Evolutionary conservation across 2,888 invertebrate species (phyloP), one percentile per base, ranked within the genome.

Genomic region (Eupeodes luniger): DNA sequence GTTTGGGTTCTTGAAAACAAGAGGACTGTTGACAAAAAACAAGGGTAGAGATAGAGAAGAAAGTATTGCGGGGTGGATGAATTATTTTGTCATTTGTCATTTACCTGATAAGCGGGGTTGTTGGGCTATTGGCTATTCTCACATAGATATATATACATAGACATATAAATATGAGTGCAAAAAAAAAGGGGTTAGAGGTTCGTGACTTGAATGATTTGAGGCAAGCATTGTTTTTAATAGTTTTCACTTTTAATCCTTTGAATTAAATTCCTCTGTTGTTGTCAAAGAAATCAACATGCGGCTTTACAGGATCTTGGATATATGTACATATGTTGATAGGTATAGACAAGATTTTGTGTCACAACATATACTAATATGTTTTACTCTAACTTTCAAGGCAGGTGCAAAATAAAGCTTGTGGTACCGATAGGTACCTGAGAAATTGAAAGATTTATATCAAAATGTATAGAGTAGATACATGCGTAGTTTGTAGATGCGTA

Each of bases 1-100:
- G 88, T 88, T 88, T 88, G 81, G 88, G 77, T 84, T 81, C 59
- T 78, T 66, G 75, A 76, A 70, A 51, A 51, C 16, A 27, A 27
- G 10, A n/a, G 51, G 51, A 51, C 11, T 59, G 59, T 72, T 59
- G 14, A 47, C 34, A n/a, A n/a, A 51, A 44, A 16, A 69, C 1
- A 4, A 12, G 66, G 44, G 57, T 66, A 57, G 44, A 40, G 9
- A 40, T 5, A 40, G 9, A 40, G 9, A 11, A 27, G 61, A 19
- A 27, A 27, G 27, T 3, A 27, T 62, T 44, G 11, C 27, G 47
- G 69, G 47, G 36, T 67, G 66, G 55, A 57, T 51, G 47, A 74
- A 74, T 83, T 67, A 66, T 78, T 67, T 59, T 78, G 72, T 34
- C 70, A 51, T 55, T 77, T 76, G 27, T 53, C 47, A 44, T 66